Conservation (phyloP, 2,797 vertebrate genomes). For the Amniataba percoides region DNA sequence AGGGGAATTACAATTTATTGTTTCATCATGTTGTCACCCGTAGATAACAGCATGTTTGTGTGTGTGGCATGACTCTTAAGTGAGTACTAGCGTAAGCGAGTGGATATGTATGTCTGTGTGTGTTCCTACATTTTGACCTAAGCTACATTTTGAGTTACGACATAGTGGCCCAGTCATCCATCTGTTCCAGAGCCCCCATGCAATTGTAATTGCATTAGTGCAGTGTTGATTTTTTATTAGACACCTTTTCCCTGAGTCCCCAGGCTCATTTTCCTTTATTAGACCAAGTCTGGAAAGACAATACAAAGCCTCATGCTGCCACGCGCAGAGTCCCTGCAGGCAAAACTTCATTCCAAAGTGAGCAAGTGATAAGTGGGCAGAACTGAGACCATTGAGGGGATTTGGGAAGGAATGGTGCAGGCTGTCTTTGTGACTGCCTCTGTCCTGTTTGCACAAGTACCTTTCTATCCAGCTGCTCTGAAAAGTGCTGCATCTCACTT, state of each 20-base stretch:
- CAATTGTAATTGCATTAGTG: conserved; percentile 73
- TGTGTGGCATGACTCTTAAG: conserved; percentile 1
- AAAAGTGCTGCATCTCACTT: background rate
- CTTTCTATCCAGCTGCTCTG: conserved; percentile 18
- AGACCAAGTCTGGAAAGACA: conserved; percentile 64
- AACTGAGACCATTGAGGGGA: conserved; percentile 33
- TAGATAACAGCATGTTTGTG: background rate
- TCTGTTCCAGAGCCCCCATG: conserved; percentile 51
- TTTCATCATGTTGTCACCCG: conserved; percentile 37
- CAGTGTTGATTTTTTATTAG: conserved; percentile 74
- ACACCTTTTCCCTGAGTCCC: conserved; percentile 73
- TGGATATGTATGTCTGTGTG: background rate
- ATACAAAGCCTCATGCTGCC: conserved; percentile 40
- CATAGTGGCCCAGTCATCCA: conserved; percentile 39
- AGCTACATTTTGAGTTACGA: conserved; percentile 52
- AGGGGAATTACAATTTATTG: conserved; percentile 22
- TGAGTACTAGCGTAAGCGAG: background rate
- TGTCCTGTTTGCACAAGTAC: conserved; percentile 11
- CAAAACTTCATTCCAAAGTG: conserved; percentile 55
- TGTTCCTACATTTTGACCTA: conserved; percentile 15
- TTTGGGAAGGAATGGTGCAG: conserved; percentile 17
- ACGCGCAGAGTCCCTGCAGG: conserved; percentile 40
- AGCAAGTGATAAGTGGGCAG: conserved; percentile 55
- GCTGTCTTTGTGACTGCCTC: conserved; percentile 11
- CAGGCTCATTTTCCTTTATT: conserved; percentile 77